Evolutionary conservation across 2,888 invertebrate species (phyloP).

Genomic region (Torymus auratus): DNA sequence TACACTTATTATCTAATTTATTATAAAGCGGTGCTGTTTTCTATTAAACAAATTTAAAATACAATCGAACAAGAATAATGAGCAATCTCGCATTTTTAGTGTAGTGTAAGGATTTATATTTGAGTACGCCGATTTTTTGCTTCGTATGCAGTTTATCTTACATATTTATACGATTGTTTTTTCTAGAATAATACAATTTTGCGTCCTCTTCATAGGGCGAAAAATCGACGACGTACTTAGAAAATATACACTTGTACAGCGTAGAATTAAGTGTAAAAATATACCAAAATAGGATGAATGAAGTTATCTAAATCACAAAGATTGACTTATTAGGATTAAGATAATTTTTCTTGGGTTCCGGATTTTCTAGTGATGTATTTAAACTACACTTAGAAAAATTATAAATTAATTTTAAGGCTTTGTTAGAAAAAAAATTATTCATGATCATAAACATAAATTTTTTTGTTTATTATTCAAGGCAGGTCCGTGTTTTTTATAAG

Average conservation of each 20-base stretch:
- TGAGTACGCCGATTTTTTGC: slow-evolving; percentile 27
- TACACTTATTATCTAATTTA: slow-evolving; percentile 19
- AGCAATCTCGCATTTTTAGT: neutral
- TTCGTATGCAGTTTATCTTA: neutral
- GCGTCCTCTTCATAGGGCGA: no score
- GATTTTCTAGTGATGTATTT: slow-evolving; percentile 20
- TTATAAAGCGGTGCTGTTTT: slow-evolving; percentile 36
- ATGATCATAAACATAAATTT: slow-evolving; percentile 9
- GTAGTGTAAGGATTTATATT: slow-evolving; percentile 15
- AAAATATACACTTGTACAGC: slow-evolving; percentile 46
- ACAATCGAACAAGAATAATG: neutral
- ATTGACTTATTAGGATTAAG: slow-evolving; percentile 12
- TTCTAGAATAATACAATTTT: neutral
- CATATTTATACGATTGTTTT: slow-evolving; percentile 42
- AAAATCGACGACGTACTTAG: slow-evolving; percentile 24
- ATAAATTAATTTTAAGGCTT: neutral
- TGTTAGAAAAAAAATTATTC: neutral
- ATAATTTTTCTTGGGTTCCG: slow-evolving; percentile 26
- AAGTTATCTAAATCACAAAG: neutral
- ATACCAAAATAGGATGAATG: slow-evolving; percentile 38
- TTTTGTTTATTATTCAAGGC: slow-evolving; percentile 7
- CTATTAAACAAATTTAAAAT: neutral
- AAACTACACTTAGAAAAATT: slow-evolving; percentile 3
- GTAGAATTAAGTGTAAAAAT: slow-evolving; percentile 38
- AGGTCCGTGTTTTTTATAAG: slow-evolving; percentile 22